Conservation (phyloP, 2,888 invertebrate genomes). For the Diarsia rubi region DNA sequence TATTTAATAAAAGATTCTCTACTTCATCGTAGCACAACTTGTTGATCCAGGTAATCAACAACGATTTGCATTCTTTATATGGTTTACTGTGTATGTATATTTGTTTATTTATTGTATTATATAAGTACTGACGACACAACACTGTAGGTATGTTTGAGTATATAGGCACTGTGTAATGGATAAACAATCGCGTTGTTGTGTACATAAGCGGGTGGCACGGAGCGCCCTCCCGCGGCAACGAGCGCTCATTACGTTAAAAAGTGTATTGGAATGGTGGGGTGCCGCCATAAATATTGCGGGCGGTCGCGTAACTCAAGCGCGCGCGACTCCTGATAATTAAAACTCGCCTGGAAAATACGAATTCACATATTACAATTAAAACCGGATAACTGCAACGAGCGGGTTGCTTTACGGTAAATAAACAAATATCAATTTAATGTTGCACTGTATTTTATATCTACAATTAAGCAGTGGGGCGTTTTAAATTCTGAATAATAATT, state of each 20-base stretch:
- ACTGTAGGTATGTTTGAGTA: constrained; percentile 51
- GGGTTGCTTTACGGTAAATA: constrained; percentile 81
- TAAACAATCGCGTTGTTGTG: constrained; percentile 68
- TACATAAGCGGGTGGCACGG: constrained; percentile 75
- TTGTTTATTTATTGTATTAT: no score
- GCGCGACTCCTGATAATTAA: constrained; percentile 91
- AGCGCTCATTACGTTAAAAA: constrained; percentile 90
- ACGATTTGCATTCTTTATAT: no score
- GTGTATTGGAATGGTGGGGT: constrained; percentile 88
- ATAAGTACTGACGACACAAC: constrained; percentile 31
- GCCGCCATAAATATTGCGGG: constrained; percentile 90
- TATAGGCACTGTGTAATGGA: constrained; percentile 64
- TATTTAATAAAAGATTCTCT: no score
- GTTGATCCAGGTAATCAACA: no score
- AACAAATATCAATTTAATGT: constrained; percentile 72
- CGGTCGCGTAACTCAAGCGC: constrained; percentile 90
- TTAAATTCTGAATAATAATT: constrained; percentile 61
- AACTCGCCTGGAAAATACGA: constrained; percentile 89
- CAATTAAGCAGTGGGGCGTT: constrained; percentile 60
- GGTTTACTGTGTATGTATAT: no score
- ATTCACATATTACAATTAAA: constrained; percentile 91
- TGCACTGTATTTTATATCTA: constrained; percentile 66
- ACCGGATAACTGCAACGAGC: constrained; percentile 84
- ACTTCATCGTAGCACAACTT: no score
- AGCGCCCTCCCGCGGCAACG: constrained; percentile 78